Base-by-base conservation (phyloP, 2,113 vertebrate genomes). In the Agapornis roseicollis region DNA sequence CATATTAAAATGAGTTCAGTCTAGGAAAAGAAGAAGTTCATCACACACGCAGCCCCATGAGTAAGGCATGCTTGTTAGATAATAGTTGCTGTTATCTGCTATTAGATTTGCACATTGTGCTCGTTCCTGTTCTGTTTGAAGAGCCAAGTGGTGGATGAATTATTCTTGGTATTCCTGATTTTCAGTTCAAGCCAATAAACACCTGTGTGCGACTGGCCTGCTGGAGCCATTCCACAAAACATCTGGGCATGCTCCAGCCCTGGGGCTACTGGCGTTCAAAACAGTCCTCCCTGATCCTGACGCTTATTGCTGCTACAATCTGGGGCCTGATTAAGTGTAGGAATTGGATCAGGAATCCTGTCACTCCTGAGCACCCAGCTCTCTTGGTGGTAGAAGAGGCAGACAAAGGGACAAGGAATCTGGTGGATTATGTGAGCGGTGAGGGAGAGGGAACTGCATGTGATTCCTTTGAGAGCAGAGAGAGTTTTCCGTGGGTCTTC, bases 121-220 rank as follows among this genome's bases (percentile, higher is more conserved):
- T 95, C 49, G 1, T 89, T 89, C 73, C 73, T 90, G 27, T 74
- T 76, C 53, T 73, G 55, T 68, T 53, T 53, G 84, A 96, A 85
- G 28, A 93, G 74, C 93, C 89, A 89, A 89, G 81, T 53, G 63
- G 70, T 65, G 53, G 84, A 94, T 89, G 89, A 89, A 88, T 93
- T 93, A 89, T 94, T 93, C 90, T 50, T 53, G 61, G 76, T 92
- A 92, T 95, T 90, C 76, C 88, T 55, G 90, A 90, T 70, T 93
- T 94, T 86, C 83, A 86, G 88, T 93, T 95, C 80, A 83, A 96
- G 85, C 94, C 91, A 96, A 95, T 93, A 95, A 97, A 92, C 95
- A 96, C 93, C 92, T 96, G 82, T 88, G 96, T 56, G 88, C 0
- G 4, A 88, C 89, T n/a, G 72, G 90, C 72, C 91, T 90, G 95